Conservation (phyloP, 2,888 invertebrate genomes). For the Drosophila longiperda region DNA sequence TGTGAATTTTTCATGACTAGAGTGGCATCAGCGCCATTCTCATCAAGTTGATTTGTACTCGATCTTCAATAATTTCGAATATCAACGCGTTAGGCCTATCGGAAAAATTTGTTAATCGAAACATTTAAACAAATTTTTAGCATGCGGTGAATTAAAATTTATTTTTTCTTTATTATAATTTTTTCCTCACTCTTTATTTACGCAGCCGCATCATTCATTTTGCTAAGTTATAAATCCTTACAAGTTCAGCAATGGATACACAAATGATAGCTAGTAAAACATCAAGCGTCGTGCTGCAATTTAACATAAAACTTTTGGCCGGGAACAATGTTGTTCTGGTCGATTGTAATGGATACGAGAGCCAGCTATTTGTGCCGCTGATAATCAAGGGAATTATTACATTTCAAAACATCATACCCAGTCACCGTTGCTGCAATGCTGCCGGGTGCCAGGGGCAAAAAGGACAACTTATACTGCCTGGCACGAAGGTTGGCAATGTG, state of each 20-base stretch:
- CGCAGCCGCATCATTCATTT: slow-evolving; percentile 8
- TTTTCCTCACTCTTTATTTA: slow-evolving; percentile 17
- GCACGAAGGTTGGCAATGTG: slow-evolving; percentile 7
- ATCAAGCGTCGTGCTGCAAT: slow-evolving; percentile 31
- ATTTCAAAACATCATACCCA: slow-evolving; percentile 75
- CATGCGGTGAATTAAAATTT: neutral
- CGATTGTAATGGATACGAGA: slow-evolving; percentile 71
- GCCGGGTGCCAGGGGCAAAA: slow-evolving; percentile 29
- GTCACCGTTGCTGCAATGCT: slow-evolving; percentile 70
- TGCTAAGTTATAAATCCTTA: neutral
- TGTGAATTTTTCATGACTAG: neutral
- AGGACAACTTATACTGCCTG: slow-evolving; percentile 22
- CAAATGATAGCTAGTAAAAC: slow-evolving; percentile 33
- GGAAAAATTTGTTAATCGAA: no score
- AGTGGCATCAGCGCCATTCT: neutral
- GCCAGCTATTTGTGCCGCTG: slow-evolving; percentile 81
- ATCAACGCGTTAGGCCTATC: neutral
- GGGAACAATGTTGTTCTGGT: slow-evolving; percentile 77
- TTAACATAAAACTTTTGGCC: slow-evolving; percentile 74
- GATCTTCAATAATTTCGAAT: neutral
- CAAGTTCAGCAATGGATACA: slow-evolving; percentile 7
- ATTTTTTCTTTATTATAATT: neutral
- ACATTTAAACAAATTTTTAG: neutral
- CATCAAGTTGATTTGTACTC: neutral
- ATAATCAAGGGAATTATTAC: slow-evolving; percentile 76